phyloP scores from a whole-genome alignment of 1,140 invertebrate species.

The Stegodyphus mimosarum region DNA sequence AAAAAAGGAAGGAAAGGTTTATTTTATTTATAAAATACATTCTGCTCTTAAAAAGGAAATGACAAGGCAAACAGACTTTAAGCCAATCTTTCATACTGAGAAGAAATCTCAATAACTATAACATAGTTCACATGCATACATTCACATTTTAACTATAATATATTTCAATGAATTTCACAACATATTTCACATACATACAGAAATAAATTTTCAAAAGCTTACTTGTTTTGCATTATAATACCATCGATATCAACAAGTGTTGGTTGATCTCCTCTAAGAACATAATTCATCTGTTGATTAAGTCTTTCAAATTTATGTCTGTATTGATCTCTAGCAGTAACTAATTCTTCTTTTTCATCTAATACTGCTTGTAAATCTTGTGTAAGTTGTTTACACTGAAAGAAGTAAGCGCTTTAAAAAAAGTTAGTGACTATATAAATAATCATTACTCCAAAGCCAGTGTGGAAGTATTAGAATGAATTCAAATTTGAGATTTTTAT shows the following conservation, averaged over 20 bases:
- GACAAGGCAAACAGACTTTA: no score
- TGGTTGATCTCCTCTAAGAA: conserved; percentile 74
- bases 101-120: no score
- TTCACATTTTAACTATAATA: no score
- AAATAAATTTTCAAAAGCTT: background rate
- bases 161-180: no score
- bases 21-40: background rate
- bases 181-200: no score
- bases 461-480: no score
- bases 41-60: background rate
- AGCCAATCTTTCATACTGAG: no score
- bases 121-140: no score
- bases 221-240: conserved; percentile 82
- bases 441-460: no score
- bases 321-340: conserved; percentile 84
- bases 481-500: no score
- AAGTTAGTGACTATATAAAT: no score
- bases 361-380: conserved; percentile 80
- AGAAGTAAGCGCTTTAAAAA: conserved; percentile 37
- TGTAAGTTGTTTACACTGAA: conserved; percentile 76
- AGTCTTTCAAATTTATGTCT: conserved; percentile 85
- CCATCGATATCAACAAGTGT: conserved; percentile 81
- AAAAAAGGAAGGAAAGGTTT: background rate
- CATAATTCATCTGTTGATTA: conserved; percentile 82
- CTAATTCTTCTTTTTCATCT: conserved; percentile 88